Evolutionary conservation across 2,797 vertebrate genomes (phyloP), one percentile per base, ranked within the genome.

Genomic region (Margarornis squamiger): DNA sequence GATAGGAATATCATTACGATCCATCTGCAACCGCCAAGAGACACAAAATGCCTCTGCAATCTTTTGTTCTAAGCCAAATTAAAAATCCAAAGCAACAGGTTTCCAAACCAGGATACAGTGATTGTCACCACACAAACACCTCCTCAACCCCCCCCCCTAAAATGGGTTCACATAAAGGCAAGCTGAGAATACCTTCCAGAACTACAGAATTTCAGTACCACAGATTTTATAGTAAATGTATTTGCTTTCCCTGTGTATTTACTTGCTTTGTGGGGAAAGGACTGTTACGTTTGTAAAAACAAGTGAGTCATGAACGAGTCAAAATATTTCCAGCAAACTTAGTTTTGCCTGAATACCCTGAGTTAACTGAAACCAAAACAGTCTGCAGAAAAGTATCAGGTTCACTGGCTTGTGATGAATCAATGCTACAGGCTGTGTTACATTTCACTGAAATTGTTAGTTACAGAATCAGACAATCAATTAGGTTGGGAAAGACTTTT

Each of bases 311-410:
- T 11, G 62, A 78, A 65, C 32, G 80, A 95, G 82, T 75, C 65
- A 90, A 93, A 95, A 73, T 76, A 95, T 66, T 95, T 95, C 79
- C 93, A 94, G 83, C 72, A 86, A 94, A 61, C 51, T 76, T 73
- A 70, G 24, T 93, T 89, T 91, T 90, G 61, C 67, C 61, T 58
- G 54, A 90, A 88, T 59, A 63, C 0, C 1, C 38, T 12, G 18
- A 73, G 49, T 79, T 91, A 86, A 77, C 66, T 45, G 79, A 94
- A 95, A 94, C 66, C 66, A 88, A 90, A 88, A 81, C 48, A 63
- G 59, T 88, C 62, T 68, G 48, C 86, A 95, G 62, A 94, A 87
- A 66, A 1, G 6, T 43, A 87, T 86, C 59, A 16, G 68, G 79
- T 91, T 94, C 82, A 75, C 76, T 24, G 54, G 6, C n/a, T 77